These are phyloP conservation scores for Anaspis maculata DNA, from an alignment of 2,888 invertebrate species.

Conservation along the genomic window DNA sequence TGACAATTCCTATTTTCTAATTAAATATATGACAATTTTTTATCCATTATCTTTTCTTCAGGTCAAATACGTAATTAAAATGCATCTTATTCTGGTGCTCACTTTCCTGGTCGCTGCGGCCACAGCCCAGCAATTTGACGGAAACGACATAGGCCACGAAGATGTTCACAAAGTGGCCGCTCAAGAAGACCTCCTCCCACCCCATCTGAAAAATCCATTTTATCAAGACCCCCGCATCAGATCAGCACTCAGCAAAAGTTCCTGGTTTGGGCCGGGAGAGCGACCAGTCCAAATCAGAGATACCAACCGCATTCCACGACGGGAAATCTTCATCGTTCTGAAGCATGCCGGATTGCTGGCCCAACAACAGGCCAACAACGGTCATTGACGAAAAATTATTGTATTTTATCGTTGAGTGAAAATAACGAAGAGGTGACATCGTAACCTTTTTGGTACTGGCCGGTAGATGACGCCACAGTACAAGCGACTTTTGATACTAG, in stretches of 20 bases:
- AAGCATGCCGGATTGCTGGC: slow-evolving; percentile 55
- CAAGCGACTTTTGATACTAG: no score
- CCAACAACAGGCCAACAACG: slow-evolving; percentile 21
- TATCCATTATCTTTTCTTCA: no score
- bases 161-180: slow-evolving; percentile 27
- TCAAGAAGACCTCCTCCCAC: slow-evolving; percentile 50
- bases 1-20: no score
- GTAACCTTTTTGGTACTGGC: no score
- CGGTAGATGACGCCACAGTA: no score
- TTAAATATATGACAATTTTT: no score
- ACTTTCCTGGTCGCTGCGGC: no score
- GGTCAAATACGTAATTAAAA: no score
- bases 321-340: slow-evolving; percentile 55
- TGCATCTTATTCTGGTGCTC: no score
- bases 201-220: slow-evolving; percentile 50
- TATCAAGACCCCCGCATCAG: slow-evolving; percentile 50
- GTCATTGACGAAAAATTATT: no score
- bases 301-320: slow-evolving; percentile 52
- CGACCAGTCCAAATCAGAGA: slow-evolving; percentile 51
- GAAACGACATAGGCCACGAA: slow-evolving; percentile 9
- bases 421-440: no score
- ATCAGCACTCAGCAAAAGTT: slow-evolving; percentile 47
- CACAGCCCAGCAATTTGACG: slow-evolving; percentile 1
- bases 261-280: slow-evolving; percentile 56
- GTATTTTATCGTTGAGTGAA: no score